These are phyloP conservation scores for Antheraea assamensis DNA, from an alignment of 2,888 invertebrate species.

Conservation along the genomic window DNA sequence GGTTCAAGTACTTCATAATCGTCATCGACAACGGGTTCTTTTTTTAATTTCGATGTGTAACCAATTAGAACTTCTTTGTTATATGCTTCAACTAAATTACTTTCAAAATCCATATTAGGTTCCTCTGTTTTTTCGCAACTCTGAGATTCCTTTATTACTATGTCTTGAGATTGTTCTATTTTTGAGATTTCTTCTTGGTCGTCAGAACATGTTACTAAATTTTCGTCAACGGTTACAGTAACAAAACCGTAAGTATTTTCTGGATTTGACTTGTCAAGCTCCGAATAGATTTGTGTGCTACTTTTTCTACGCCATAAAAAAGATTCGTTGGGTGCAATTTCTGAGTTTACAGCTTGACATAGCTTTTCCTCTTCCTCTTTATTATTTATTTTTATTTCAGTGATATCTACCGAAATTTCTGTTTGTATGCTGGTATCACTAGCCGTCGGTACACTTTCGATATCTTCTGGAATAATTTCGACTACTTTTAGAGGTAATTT, in stretches of 20 bases:
- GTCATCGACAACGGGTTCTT: conserved; percentile 57
- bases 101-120: conserved; percentile 68
- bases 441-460: conserved; percentile 44
- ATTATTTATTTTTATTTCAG: conserved; percentile 28
- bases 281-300: conserved; percentile 66
- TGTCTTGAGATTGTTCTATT: conserved; percentile 53
- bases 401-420: conserved; percentile 28
- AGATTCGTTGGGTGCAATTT: conserved; percentile 84
- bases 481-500: conserved; percentile 71
- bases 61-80: conserved; percentile 70
- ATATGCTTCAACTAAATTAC: conserved; percentile 71
- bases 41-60: conserved; percentile 58
- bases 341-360: conserved; percentile 59
- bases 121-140: conserved; percentile 41
- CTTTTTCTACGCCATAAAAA: conserved; percentile 84
- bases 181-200: conserved; percentile 41
- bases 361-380: conserved; percentile 40
- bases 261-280: conserved; percentile 59
- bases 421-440: conserved; percentile 29
- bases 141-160: conserved; percentile 51
- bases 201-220: conserved; percentile 45
- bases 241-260: conserved; percentile 66
- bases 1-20: conserved; percentile 77
- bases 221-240: conserved; percentile 55
- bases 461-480: conserved; percentile 76